Conservation (phyloP, 2,888 invertebrate genomes). For the Sialis lutaria region DNA sequence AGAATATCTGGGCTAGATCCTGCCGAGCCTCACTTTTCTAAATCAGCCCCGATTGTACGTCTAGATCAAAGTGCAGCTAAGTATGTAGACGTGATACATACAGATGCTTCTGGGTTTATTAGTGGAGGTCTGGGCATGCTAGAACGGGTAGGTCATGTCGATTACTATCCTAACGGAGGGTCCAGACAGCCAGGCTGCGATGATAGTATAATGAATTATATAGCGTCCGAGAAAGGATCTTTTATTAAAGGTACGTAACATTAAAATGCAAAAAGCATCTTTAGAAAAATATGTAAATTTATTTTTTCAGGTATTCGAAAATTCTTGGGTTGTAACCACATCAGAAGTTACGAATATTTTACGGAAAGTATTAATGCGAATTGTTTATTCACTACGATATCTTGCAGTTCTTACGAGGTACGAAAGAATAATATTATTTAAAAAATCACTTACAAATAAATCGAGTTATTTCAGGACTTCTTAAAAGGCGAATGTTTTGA, state of each 20-base stretch:
- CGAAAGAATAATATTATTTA: conserved; percentile 12
- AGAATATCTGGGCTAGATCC: conserved; percentile 82
- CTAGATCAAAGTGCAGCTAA: conserved; percentile 73
- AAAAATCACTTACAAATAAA: not conserved
- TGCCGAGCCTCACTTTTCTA: conserved; percentile 79
- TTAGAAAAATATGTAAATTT: not conserved
- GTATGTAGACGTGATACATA: conserved; percentile 82
- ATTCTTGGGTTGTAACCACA: conserved; percentile 73
- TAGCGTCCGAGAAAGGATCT: conserved; percentile 42
- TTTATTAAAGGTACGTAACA: conserved; percentile 33
- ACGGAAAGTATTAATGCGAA: conserved; percentile 62
- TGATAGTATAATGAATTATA: conserved; percentile 40
- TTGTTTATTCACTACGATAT: conserved; percentile 62
- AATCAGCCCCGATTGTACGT: conserved; percentile 62
- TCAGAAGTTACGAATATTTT: conserved; percentile 68
- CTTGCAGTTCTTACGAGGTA: conserved; percentile 63
- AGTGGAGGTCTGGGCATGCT: conserved; percentile 63
- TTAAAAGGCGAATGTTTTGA: conserved; percentile 50
- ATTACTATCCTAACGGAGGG: conserved; percentile 86
- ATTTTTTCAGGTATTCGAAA: conserved; percentile 36
- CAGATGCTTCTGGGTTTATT: conserved; percentile 65
- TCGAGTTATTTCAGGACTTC: conserved; percentile 35
- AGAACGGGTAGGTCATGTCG: conserved; percentile 71
- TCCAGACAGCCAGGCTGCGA: conserved; percentile 55
- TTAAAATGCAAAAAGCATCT: too few relatives aligned